Conservation (phyloP, 1,140 invertebrate genomes). For the Micrasema longulum region DNA sequence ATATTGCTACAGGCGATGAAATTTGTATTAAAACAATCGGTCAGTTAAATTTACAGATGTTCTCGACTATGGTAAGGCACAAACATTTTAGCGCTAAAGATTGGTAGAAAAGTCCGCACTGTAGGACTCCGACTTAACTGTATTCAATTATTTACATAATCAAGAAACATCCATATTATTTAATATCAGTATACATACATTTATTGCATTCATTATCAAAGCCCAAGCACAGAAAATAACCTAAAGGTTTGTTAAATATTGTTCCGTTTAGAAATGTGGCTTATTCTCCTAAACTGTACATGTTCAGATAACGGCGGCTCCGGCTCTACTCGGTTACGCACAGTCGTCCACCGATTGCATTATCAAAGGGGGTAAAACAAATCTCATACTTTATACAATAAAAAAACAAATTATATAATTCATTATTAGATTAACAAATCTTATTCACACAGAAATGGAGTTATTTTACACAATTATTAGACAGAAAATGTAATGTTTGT, state of each 20-base stretch:
- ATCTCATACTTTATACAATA: conserved; percentile 25
- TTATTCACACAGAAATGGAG: conserved; percentile 34
- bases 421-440: conserved; percentile 29
- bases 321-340: not conserved
- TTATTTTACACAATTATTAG: not conserved
- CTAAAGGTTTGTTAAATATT: conserved; percentile 27
- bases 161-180: conserved; percentile 27
- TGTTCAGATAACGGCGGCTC: not conserved
- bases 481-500: too few relatives aligned
- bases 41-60: conserved; percentile 19
- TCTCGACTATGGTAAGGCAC: conserved; percentile 31
- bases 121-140: not conserved
- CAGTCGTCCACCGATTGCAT: not conserved
- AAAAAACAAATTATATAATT: conserved; percentile 24
- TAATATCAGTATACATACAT: conserved; percentile 61
- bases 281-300: not conserved
- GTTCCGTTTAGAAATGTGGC: conserved; percentile 32
- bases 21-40: conserved; percentile 26
- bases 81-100: conserved; percentile 36
- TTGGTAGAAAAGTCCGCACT: conserved; percentile 10
- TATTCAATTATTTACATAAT: conserved; percentile 2
- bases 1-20: conserved; percentile 25
- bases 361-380: conserved; percentile 24
- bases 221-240: conserved; percentile 39
- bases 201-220: conserved; percentile 47